A percentile compares a stretch with the other conserved stretches of the same genome.
Evolutionary conservation across 1,140 invertebrate species (phyloP).

Genomic region (Eurytemora carolleeae): DNA sequence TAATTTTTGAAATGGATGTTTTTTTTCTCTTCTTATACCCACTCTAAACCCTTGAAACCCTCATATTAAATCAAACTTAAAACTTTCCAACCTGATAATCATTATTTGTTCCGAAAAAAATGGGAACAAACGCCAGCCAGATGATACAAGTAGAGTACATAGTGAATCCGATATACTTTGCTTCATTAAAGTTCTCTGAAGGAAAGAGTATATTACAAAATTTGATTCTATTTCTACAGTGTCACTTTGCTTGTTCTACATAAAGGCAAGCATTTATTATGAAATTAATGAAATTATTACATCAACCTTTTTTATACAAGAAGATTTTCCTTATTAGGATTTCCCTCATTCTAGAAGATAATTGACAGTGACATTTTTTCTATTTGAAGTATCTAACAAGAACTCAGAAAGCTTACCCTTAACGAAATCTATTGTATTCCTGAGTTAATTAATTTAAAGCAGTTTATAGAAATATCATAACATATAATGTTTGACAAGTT

Average conservation of each 20-base stretch:
- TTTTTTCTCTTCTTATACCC: background rate
- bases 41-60: background rate
- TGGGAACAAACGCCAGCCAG: slow-evolving; percentile 48
- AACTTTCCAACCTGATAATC: slow-evolving; percentile 36
- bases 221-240: background rate
- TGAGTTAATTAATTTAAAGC: too few relatives aligned
- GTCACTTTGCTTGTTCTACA: background rate
- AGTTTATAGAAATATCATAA: too few relatives aligned
- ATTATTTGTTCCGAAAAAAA: slow-evolving; percentile 44
- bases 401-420: too few relatives aligned
- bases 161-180: slow-evolving; percentile 46
- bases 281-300: background rate
- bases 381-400: too few relatives aligned
- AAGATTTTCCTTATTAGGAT: background rate
- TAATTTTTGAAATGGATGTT: too few relatives aligned
- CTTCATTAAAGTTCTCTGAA: slow-evolving; percentile 51
- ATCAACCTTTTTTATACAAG: background rate
- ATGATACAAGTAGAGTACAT: slow-evolving; percentile 56
- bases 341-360: too few relatives aligned
- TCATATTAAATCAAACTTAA: background rate
- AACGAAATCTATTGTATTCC: too few relatives aligned
- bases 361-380: too few relatives aligned
- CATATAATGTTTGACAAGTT: too few relatives aligned
- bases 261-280: background rate
- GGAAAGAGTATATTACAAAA: slow-evolving; percentile 22